Evolutionary conservation across 2,797 vertebrate genomes (phyloP).

Genomic region (Gobionotothen gibberifrons): DNA sequence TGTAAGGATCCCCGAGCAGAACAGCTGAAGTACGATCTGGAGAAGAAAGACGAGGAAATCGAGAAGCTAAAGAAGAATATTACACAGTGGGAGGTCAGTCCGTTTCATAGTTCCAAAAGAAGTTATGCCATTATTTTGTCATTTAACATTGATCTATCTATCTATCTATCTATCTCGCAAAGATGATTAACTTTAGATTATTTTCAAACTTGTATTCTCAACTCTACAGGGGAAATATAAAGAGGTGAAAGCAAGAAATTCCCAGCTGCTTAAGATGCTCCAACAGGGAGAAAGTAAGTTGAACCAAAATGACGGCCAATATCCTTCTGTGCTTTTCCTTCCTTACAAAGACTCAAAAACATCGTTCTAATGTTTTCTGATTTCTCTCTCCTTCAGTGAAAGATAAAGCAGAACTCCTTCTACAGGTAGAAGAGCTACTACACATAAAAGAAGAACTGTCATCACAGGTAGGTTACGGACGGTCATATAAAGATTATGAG

Average conservation of each 20-base stretch:
- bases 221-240: conserved; percentile 89
- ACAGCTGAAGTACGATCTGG: conserved; percentile 91
- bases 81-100: conserved; percentile 91
- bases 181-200: no score
- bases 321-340: neutral
- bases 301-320: neutral
- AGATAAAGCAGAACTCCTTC: conserved; percentile 96
- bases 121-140: neutral
- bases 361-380: neutral
- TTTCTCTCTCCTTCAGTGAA: conserved; percentile 86
- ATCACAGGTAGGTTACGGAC: conserved; percentile 84
- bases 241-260: conserved; percentile 95
- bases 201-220: no score
- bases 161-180: no score
- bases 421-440: conserved; percentile 92
- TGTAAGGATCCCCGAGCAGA: conserved; percentile 90
- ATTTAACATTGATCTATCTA: neutral
- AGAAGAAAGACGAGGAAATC: conserved; percentile 95
- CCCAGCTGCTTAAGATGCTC: conserved; percentile 94
- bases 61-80: conserved; percentile 89
- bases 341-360: neutral
- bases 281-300: conserved; percentile 97
- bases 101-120: neutral
- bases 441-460: conserved; percentile 95
- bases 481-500: neutral